Evolutionary conservation across 1,140 invertebrate species (phyloP).

Genomic region (Andrena cerasifolii): DNA sequence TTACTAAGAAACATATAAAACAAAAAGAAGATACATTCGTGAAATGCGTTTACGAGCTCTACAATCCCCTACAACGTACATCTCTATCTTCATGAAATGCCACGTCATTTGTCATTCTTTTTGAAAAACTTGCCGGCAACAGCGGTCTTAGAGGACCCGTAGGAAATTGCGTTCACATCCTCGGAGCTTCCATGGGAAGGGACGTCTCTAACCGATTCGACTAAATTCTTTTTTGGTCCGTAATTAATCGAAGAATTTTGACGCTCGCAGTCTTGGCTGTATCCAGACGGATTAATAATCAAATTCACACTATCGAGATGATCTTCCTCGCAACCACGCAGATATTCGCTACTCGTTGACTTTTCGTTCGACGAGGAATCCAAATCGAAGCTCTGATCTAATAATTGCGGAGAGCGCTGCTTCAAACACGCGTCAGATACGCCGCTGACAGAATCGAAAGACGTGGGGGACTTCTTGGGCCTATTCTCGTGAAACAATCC

Average conservation of each 20-base stretch:
- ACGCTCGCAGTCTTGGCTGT: conserved; percentile 46
- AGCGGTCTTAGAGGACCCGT: conserved; percentile 27
- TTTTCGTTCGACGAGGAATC: conserved; percentile 58
- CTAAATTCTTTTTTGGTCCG: conserved; percentile 54
- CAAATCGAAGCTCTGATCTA: conserved; percentile 45
- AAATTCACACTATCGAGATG: conserved; percentile 13
- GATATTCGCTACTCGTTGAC: conserved; percentile 71
- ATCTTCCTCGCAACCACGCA: conserved; percentile 62
- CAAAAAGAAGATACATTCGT: conserved; percentile 45
- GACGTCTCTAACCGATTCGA: conserved; percentile 51
- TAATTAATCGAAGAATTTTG: conserved; percentile 56
- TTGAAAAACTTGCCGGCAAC: conserved; percentile 65
- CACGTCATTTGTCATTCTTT: conserved; percentile 59
- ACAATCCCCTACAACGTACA: conserved; percentile 45
- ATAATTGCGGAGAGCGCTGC: conserved; percentile 17
- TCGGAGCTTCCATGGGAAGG: conserved; percentile 43
- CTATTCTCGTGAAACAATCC: conserved; percentile 64
- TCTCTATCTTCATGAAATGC: conserved; percentile 47
- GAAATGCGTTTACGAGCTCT: conserved; percentile 51
- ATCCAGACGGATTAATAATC: conserved; percentile 34
- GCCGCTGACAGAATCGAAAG: conserved; percentile 46
- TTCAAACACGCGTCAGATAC: conserved; percentile 25
- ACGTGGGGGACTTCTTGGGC: conserved; percentile 58
- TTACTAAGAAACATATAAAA: conserved; percentile 59
- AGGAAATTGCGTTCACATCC: conserved; percentile 28